phyloP scores from a whole-genome alignment of 2,888 invertebrate genomes.

The Epinotia ramella region DNA sequence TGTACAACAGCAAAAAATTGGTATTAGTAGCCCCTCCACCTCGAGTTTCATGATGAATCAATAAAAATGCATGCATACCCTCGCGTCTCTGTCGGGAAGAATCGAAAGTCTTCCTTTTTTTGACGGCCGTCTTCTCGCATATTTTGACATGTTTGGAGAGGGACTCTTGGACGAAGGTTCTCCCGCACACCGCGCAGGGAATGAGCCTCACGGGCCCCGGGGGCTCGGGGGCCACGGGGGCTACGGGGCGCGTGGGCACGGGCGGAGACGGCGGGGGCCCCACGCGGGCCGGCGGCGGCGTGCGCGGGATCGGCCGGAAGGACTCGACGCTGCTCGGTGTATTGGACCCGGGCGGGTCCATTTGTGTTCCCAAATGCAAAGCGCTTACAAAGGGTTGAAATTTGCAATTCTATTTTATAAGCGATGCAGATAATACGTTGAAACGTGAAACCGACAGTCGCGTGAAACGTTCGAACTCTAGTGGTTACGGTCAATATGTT shows the following conservation, averaged over 20 bases:
- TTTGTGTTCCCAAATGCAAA: constrained; percentile 82
- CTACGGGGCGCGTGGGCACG: constrained; percentile 73
- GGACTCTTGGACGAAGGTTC: constrained; percentile 92
- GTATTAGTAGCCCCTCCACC: constrained; percentile 42
- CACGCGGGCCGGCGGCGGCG: constrained; percentile 69
- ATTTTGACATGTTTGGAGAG: constrained; percentile 93
- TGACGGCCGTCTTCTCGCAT: constrained; percentile 91
- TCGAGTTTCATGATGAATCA: constrained; percentile 2
- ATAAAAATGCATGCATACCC: constrained; percentile 77
- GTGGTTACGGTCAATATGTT: constrained; percentile 43
- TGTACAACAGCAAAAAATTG: constrained; percentile 26
- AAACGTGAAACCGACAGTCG: constrained; percentile 71
- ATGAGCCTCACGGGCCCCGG: constrained; percentile 78
- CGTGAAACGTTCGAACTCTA: constrained; percentile 41
- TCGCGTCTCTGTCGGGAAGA: constrained; percentile 95
- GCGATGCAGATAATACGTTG: constrained; percentile 77
- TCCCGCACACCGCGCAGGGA: constrained; percentile 92
- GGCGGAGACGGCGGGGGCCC: constrained; percentile 80
- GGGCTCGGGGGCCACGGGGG: constrained; percentile 75
- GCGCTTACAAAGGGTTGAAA: constrained; percentile 83
- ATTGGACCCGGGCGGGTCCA: constrained; percentile 62
- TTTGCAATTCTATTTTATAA: constrained; percentile 84
- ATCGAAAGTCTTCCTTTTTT: constrained; percentile 96
- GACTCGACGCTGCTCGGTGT: constrained; percentile 62
- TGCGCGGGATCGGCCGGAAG: constrained; percentile 66